Conservation (phyloP, 2,797 vertebrate genomes). For the Malurus leucopterus region DNA sequence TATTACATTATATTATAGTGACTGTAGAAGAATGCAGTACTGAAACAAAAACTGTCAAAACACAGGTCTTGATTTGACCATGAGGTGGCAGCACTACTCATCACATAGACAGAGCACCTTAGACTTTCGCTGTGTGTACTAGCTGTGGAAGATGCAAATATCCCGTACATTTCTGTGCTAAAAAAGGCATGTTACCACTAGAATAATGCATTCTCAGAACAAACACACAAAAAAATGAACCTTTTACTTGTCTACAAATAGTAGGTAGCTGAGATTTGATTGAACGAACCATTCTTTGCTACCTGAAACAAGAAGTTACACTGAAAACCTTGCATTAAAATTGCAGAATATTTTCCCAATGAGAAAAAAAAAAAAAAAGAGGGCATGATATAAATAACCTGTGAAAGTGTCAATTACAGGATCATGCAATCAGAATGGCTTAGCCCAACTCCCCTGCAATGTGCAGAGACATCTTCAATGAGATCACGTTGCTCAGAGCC, state of each 20-base stretch:
- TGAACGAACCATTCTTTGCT: not conserved
- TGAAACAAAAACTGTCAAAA: not conserved
- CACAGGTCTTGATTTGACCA: not conserved
- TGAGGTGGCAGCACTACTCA: constrained; percentile 17
- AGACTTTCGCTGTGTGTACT: not conserved
- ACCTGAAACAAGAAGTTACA: not conserved
- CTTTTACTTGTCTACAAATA: not conserved
- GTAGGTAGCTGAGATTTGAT: not conserved
- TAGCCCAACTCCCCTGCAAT: not conserved
- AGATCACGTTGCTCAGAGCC: not conserved
- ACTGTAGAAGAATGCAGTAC: not conserved
- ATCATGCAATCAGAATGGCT: not conserved
- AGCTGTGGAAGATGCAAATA: not conserved
- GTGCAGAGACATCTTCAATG: not conserved
- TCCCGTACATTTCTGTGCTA: not conserved
- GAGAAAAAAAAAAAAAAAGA: not conserved
- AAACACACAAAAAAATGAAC: not conserved
- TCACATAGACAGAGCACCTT: not conserved
- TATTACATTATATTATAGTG: not conserved
- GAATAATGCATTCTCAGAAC: not conserved
- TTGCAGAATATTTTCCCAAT: not conserved
- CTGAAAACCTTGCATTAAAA: not conserved
- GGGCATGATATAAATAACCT: not conserved
- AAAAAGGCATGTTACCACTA: not conserved
- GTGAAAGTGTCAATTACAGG: not conserved